phyloP scores from a whole-genome alignment of 2,888 invertebrate genomes.

The Thysanoteuthis rhombus region DNA sequence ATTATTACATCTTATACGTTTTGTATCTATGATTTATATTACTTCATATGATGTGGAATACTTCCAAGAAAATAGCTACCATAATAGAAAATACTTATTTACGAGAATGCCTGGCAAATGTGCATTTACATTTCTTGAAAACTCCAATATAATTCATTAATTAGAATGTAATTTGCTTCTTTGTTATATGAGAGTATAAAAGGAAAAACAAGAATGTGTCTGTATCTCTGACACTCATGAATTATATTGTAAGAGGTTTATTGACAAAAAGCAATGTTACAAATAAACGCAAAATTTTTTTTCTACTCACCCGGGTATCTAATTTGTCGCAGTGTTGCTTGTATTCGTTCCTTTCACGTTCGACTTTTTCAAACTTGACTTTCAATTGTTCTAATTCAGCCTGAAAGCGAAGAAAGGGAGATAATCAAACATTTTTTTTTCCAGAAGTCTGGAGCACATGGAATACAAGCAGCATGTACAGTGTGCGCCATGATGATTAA shows the following conservation, averaged over 20 bases:
- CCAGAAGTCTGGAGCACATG: neutral
- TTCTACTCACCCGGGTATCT: conserved; percentile 84
- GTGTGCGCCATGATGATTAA: no score
- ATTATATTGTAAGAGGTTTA: neutral
- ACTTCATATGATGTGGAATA: no score
- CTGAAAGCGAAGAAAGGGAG: conserved; percentile 70
- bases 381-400: conserved; percentile 87
- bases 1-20: no score
- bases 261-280: neutral
- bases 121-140: no score
- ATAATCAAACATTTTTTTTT: neutral
- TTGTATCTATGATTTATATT: neutral
- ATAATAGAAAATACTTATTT: no score
- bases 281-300: neutral
- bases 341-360: conserved; percentile 83
- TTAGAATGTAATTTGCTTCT: no score
- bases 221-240: no score
- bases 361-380: conserved; percentile 85
- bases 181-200: neutral
- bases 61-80: no score
- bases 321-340: conserved; percentile 89
- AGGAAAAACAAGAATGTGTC: no score
- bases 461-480: neutral
- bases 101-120: no score
- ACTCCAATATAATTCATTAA: no score